phyloP scores from a whole-genome alignment of 2,113 vertebrate genomes.

The Sylvia atricapilla region DNA sequence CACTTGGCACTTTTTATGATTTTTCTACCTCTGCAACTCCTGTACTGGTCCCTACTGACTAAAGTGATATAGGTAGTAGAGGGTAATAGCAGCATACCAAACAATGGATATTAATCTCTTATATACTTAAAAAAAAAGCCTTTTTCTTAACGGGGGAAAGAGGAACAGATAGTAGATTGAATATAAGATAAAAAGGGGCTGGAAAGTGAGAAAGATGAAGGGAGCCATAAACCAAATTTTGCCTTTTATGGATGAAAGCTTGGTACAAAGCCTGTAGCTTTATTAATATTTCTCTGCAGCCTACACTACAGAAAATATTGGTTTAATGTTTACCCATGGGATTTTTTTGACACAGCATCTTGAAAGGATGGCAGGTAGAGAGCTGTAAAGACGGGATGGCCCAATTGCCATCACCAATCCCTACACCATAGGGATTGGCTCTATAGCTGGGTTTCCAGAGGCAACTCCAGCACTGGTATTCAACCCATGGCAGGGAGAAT shows the following conservation, averaged over 20 bases:
- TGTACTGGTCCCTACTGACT: not conserved
- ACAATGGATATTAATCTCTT: not conserved
- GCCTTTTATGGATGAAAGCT: not conserved
- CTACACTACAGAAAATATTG: not conserved
- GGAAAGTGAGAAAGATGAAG: not conserved
- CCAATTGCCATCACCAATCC: not conserved
- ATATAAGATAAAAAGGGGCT: not conserved
- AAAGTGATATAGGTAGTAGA: not conserved
- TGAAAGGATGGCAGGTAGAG: not conserved
- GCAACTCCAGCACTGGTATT: not conserved
- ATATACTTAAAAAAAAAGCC: not conserved
- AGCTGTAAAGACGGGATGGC: not conserved
- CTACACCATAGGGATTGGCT: too few relatives aligned
- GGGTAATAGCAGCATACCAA: not conserved
- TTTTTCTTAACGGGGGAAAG: not conserved
- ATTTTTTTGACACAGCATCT: not conserved
- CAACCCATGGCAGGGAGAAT: not conserved
- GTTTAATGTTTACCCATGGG: not conserved
- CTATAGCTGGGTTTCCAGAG: not conserved
- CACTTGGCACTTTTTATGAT: not conserved
- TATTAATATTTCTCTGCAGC: not conserved
- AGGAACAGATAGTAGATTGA: fast-evolving
- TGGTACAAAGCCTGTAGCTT: not conserved
- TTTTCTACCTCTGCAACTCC: not conserved
- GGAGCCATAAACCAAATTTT: not conserved